Evolutionary conservation across 1,140 invertebrate species (phyloP).

Genomic region (Ostrea denselamellosa): DNA sequence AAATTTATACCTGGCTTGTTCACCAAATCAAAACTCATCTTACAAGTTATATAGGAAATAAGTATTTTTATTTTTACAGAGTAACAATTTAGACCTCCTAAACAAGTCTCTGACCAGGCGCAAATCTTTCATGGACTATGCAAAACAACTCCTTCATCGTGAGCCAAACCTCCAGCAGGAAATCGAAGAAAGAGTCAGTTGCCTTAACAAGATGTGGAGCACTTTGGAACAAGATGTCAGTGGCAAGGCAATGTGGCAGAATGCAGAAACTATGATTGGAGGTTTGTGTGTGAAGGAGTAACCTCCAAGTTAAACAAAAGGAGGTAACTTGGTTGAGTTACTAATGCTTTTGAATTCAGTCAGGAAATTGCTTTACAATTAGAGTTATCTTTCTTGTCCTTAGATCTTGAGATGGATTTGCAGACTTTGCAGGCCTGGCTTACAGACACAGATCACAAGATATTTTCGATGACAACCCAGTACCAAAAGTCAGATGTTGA

Average conservation of each 20-base stretch:
- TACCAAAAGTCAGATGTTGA: slow-evolving; percentile 70
- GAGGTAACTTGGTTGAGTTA: neutral
- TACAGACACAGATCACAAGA: slow-evolving; percentile 80
- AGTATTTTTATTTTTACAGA: slow-evolving; percentile 78
- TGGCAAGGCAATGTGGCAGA: slow-evolving; percentile 61
- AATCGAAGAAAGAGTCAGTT: slow-evolving; percentile 85
- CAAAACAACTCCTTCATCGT: slow-evolving; percentile 85
- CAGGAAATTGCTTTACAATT: neutral
- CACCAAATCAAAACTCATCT: too few relatives aligned
- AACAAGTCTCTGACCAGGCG: slow-evolving; percentile 84
- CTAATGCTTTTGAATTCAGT: neutral
- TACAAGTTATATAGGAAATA: too few relatives aligned
- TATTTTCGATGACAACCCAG: slow-evolving; percentile 71
- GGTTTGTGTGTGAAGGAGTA: slow-evolving; percentile 60
- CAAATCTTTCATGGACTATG: slow-evolving; percentile 88
- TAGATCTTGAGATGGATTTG: slow-evolving; percentile 37
- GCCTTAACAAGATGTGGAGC: slow-evolving; percentile 89
- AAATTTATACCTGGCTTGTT: too few relatives aligned
- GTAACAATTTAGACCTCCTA: slow-evolving; percentile 86
- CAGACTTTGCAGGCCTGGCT: slow-evolving; percentile 81
- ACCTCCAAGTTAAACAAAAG: neutral
- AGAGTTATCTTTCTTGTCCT: neutral
- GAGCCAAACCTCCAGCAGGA: slow-evolving; percentile 87
- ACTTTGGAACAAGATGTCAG: slow-evolving; percentile 82
- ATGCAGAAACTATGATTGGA: slow-evolving; percentile 68